phyloP scores from a whole-genome alignment of 2,113 vertebrate genomes.

The Rhinoderma darwinii region DNA sequence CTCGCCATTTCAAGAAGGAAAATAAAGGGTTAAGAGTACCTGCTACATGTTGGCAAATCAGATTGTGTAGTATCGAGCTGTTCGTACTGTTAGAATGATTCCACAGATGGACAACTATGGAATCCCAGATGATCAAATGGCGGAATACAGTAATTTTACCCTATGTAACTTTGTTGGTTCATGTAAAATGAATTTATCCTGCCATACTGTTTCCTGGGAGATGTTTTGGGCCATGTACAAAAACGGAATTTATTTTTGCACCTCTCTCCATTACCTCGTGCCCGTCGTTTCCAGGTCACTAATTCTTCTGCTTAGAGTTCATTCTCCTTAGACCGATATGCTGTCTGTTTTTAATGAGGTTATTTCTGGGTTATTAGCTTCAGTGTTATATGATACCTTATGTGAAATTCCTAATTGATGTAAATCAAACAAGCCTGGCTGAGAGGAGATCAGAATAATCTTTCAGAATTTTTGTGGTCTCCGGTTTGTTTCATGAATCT shows the following conservation, averaged over 20 bases:
- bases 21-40: no score
- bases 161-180: background rate
- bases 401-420: slow-evolving; percentile 92
- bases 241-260: slow-evolving; percentile 78
- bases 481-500: slow-evolving; percentile 66
- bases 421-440: slow-evolving; percentile 93
- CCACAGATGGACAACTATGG: no score
- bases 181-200: background rate
- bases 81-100: no score
- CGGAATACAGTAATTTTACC: background rate
- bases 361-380: slow-evolving; percentile 99
- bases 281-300: slow-evolving; percentile 98
- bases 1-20: background rate
- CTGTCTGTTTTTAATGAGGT: slow-evolving; percentile 98
- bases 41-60: no score
- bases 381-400: slow-evolving; percentile 94
- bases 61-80: no score
- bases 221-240: slow-evolving; percentile 76
- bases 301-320: slow-evolving; percentile 99
- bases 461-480: slow-evolving; percentile 67
- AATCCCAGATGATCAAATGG: background rate
- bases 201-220: slow-evolving; percentile 63
- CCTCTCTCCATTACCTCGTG: slow-evolving; percentile 86
- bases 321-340: slow-evolving; percentile 95
- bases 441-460: slow-evolving; percentile 82